A percentile compares a stretch with the other conserved stretches of the same genome.
Conservation (phyloP, 2,113 vertebrate species). For the Caranx ignobilis region DNA sequence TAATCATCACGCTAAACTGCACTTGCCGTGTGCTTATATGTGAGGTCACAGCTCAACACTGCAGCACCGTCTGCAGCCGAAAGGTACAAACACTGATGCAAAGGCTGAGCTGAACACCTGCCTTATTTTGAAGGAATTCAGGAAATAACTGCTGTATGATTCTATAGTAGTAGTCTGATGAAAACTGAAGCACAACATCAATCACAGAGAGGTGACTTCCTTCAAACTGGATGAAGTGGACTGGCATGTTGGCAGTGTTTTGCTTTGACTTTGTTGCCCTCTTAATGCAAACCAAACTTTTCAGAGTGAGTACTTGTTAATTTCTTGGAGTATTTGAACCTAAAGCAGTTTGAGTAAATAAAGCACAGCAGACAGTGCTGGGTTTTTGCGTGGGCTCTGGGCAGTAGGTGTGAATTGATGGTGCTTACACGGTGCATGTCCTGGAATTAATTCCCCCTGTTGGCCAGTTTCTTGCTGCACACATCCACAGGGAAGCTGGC, state of each 20-base stretch:
- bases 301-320: neutral
- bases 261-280: neutral
- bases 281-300: neutral
- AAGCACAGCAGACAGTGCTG: neutral
- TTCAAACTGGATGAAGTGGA: neutral
- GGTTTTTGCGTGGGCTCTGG: slow-evolving; percentile 1
- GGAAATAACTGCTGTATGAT: too few relatives aligned
- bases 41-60: neutral
- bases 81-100: neutral
- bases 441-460: slow-evolving; percentile 62
- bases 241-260: neutral
- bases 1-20: too few relatives aligned
- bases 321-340: neutral
- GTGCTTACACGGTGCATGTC: slow-evolving; percentile 43
- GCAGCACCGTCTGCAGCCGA: neutral
- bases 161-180: neutral
- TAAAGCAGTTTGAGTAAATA: neutral
- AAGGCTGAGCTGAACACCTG: neutral
- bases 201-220: neutral
- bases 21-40: too few relatives aligned
- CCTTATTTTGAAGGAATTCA: too few relatives aligned
- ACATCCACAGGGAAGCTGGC: slow-evolving; percentile 43
- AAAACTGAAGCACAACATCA: neutral
- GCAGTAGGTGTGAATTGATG: slow-evolving; percentile 53
- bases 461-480: slow-evolving; percentile 34